Conservation (phyloP, 2,888 invertebrate genomes). For the Mantis religiosa region DNA sequence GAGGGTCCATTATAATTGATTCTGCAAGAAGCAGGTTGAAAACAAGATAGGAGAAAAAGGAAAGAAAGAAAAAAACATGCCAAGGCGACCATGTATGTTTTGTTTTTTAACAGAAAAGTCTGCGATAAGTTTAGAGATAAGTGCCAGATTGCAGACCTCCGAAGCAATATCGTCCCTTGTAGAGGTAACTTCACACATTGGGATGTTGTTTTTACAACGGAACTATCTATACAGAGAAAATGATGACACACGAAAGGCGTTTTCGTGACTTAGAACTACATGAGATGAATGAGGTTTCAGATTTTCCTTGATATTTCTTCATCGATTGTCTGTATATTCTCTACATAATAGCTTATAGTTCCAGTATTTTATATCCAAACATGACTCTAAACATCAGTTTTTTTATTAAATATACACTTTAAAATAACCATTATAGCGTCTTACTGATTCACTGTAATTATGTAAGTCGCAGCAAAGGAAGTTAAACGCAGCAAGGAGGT, state of each 20-base stretch:
- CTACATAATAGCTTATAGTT: background rate
- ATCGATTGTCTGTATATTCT: background rate
- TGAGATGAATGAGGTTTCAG: background rate
- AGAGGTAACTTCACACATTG: background rate
- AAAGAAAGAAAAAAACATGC: background rate
- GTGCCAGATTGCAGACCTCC: background rate
- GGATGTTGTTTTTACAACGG: background rate
- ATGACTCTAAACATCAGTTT: too few relatives aligned
- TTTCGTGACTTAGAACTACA: background rate
- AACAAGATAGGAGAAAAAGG: background rate
- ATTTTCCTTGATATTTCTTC: background rate
- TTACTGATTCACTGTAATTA: too few relatives aligned
- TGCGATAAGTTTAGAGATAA: background rate
- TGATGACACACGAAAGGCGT: background rate
- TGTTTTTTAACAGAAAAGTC: background rate
- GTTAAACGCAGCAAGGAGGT: too few relatives aligned
- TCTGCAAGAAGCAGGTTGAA: background rate
- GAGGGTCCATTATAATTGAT: background rate
- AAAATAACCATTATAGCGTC: too few relatives aligned
- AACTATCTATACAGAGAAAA: background rate
- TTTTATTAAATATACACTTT: too few relatives aligned
- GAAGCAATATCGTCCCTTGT: background rate
- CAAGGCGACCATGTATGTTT: background rate
- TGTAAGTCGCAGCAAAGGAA: too few relatives aligned
- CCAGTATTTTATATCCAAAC: too few relatives aligned